phyloP scores from a whole-genome alignment of 2,113 vertebrate genomes.

The Gymnogyps californianus region DNA sequence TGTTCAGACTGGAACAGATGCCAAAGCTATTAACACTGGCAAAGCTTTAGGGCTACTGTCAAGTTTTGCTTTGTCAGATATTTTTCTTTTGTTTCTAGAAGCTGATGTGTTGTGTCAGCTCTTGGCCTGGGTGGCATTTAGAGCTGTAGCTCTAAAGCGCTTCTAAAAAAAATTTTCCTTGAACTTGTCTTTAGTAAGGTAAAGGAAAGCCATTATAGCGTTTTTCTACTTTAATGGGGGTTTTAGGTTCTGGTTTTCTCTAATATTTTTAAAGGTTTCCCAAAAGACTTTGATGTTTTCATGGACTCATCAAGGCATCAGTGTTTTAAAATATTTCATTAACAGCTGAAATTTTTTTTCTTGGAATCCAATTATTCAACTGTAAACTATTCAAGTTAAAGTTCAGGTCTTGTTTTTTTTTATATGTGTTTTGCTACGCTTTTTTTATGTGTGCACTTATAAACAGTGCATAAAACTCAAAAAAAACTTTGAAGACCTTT shows the following conservation, averaged over 20 bases:
- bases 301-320: background rate
- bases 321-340: background rate
- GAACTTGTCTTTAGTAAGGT: background rate
- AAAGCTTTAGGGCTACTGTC: slow-evolving; percentile 30
- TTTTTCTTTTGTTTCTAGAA: slow-evolving; percentile 21
- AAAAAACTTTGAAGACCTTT: background rate
- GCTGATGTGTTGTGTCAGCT: slow-evolving; percentile 25
- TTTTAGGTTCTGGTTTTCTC: background rate
- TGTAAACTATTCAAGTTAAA: background rate
- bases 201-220: background rate
- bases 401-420: background rate
- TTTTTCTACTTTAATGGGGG: background rate
- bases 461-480: background rate
- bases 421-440: background rate
- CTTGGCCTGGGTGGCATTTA: background rate
- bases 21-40: slow-evolving; percentile 31
- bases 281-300: background rate
- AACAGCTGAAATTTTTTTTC: background rate
- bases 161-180: background rate
- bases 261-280: background rate
- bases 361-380: background rate
- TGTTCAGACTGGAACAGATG: slow-evolving; percentile 51
- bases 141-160: background rate
- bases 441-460: background rate
- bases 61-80: slow-evolving; percentile 33